Evolutionary conservation across 35 echinoderm and acorn worm species (phyloP).

Genomic region (Nesometra sesokonis): DNA sequence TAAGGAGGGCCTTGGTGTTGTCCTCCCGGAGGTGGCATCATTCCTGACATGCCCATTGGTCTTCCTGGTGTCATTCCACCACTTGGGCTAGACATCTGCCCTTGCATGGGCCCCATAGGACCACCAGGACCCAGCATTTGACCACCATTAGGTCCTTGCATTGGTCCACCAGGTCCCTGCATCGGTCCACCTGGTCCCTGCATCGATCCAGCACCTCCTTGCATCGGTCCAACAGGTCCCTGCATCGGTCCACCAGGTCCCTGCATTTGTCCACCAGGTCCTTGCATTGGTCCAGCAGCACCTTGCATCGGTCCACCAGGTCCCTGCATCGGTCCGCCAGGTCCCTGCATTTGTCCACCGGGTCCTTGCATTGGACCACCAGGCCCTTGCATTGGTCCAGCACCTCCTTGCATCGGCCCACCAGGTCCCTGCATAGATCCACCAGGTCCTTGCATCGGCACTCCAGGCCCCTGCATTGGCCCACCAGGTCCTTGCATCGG

Average conservation of each 20-base stretch:
- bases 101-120: background rate
- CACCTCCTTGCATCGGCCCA: background rate
- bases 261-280: background rate
- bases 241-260: background rate
- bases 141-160: background rate
- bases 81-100: background rate
- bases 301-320: background rate
- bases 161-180: background rate
- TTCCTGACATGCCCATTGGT: background rate
- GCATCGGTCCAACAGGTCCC: background rate
- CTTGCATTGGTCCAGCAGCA: background rate
- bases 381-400: background rate
- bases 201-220: too few species aligned
- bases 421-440: background rate
- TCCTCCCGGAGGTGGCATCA: background rate
- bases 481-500: background rate
- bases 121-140: background rate
- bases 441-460: background rate
- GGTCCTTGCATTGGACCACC: background rate
- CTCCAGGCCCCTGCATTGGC: background rate
- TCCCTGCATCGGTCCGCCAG: background rate
- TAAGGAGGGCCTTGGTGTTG: background rate
- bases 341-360: background rate
- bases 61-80: background rate
- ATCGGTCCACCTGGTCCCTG: background rate